Evolutionary conservation across 2,113 vertebrate genomes (phyloP), one percentile per base, ranked within the genome.

Genomic region (Gorsachius goisagi): DNA sequence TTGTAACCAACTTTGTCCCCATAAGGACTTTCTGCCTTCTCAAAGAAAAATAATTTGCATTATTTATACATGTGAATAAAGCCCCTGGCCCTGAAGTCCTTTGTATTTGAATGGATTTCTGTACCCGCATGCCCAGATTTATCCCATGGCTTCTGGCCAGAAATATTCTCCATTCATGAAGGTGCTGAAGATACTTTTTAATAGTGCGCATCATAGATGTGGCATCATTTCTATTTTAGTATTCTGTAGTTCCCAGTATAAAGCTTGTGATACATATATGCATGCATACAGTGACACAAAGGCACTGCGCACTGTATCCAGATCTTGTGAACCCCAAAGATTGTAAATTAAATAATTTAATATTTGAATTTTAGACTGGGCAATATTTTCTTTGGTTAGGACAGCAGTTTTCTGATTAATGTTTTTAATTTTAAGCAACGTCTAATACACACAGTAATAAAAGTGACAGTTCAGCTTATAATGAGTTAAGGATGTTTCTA

Each of bases 391-490:
- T 96, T 98, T 95, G 83, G 85, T 94, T 95, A 97, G 97, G 97
- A 98, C 97, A 97, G 94, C 95, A 97, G 73, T 97, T 97, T 98
- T 97, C 98, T 98, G 98, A 98, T 98, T 96, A 97, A 98, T 98
- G 98, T 97, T 98, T 98, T 98, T 98, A 98, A 98, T 98, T 98
- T 98, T 97, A 98, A 97, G 85, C 96, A 87, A 92, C 95, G 96
- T 97, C 97, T 97, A 98, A 98, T 98, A 97, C 86, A 95, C 96
- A 95, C 96, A 97, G 98, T 98, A 98, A 98, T 98, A 98, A 98
- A 98, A 98, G 93, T 97, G 97, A 96, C 97, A 96, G 89, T 98
- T 98, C 95, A 96, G 93, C 97, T 97, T 97, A 90, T 97, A 97
- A 96, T 97, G 97, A 97, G 97, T 98, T 98, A 98, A 98, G 94